Conservation (phyloP, 2,113 vertebrate species). For the Procapra przewalskii region DNA sequence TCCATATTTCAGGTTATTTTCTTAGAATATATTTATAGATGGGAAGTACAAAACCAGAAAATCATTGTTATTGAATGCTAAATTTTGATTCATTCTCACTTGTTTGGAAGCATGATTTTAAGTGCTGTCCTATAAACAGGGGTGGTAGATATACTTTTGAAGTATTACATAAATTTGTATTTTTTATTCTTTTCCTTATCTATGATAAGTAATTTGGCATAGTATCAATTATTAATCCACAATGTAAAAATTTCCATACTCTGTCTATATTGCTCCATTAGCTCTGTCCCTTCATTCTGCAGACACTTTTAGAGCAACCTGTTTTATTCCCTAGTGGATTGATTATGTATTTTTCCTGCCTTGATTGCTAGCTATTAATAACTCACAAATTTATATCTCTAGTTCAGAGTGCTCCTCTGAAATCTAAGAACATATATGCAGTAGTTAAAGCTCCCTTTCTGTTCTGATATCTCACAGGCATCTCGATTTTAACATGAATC, state of each 20-base stretch:
- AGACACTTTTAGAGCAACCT: neutral
- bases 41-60: neutral
- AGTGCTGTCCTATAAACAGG: neutral
- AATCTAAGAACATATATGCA: neutral
- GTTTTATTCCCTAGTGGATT: neutral
- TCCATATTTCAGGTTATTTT: neutral
- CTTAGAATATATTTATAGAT: neutral
- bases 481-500: neutral
- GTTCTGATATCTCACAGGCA: neutral
- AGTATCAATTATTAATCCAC: neutral
- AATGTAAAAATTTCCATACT: neutral
- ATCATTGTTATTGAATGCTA: neutral
- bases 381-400: neutral
- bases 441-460: neutral
- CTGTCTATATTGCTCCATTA: neutral
- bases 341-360: neutral
- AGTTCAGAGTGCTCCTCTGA: neutral
- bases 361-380: neutral
- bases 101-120: neutral
- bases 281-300: neutral
- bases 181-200: neutral
- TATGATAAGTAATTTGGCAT: neutral
- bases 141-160: neutral
- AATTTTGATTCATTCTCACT: constrained; percentile 8
- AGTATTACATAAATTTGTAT: neutral